These are phyloP conservation scores for Oscheius myriophilus DNA, from an alignment of 2,888 invertebrate genomes.

Conservation along the genomic window DNA sequence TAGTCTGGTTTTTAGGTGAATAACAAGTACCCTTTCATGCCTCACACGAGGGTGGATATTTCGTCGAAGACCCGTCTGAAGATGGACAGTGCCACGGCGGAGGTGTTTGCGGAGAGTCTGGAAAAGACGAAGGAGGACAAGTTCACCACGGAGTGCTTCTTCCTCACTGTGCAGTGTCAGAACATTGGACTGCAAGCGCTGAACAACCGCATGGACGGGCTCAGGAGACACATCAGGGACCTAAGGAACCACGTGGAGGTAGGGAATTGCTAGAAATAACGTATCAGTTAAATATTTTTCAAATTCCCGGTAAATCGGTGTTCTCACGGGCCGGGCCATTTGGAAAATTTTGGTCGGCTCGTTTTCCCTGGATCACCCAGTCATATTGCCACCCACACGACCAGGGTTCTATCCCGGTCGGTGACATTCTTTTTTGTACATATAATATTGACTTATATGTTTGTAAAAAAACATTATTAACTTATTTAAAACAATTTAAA, in stretches of 20 bases:
- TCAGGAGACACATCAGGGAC: conserved; percentile 46
- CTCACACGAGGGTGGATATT: conserved; percentile 72
- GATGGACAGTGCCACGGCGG: conserved; percentile 83
- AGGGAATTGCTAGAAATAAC: no score
- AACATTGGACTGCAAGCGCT: conserved; percentile 90
- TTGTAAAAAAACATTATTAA: conserved; percentile 9
- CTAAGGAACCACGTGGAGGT: conserved; percentile 14
- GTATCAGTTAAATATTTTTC: neutral
- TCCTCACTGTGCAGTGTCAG: conserved; percentile 90
- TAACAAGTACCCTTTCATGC: conserved; percentile 87
- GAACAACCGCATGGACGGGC: conserved; percentile 71
- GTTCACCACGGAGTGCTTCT: conserved; percentile 97
- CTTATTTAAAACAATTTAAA: no score
- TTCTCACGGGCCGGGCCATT: no score
- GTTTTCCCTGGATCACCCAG: no score
- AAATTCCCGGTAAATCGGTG: neutral
- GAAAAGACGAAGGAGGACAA: conserved; percentile 75
- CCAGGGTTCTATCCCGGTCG: no score
- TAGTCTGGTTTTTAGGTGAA: conserved; percentile 76
- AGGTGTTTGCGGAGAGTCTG: conserved; percentile 25
- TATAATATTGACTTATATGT: neutral
- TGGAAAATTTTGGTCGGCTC: no score
- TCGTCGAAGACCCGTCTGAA: conserved; percentile 81
- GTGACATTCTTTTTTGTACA: no score
- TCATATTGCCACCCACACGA: no score